Conservation (phyloP, 2,797 vertebrate species). For the Vultur gryphus region DNA sequence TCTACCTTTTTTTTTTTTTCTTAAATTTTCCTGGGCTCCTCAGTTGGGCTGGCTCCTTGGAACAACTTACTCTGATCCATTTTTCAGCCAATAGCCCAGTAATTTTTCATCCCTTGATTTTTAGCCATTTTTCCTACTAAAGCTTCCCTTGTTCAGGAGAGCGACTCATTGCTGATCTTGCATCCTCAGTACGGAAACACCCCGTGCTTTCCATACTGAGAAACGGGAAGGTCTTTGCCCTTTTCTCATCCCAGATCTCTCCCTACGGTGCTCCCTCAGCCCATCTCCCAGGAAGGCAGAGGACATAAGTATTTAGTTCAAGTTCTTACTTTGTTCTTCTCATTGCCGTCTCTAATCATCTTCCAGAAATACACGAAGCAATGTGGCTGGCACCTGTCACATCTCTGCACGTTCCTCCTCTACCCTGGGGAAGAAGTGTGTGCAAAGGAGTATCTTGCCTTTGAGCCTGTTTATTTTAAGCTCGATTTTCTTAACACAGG, state of each 20-base stretch:
- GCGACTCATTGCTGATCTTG: not conserved
- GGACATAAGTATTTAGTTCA: not conserved
- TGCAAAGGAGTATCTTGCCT: conserved; percentile 35
- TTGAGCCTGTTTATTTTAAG: conserved; percentile 17
- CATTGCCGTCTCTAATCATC: not conserved
- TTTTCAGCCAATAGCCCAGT: not conserved
- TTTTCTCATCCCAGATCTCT: not conserved
- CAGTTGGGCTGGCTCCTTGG: not conserved
- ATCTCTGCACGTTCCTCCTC: not conserved
- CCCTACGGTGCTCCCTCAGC: not conserved
- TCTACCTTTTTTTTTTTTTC: not conserved
- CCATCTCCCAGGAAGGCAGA: not conserved
- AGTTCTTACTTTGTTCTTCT: not conserved
- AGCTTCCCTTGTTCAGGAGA: not conserved
- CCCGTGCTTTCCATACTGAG: not conserved
- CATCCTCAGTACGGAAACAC: not conserved
- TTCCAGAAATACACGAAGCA: not conserved
- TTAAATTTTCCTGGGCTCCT: not conserved
- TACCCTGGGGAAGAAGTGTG: not conserved
- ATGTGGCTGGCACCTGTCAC: conserved; percentile 17
- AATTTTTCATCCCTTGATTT: not conserved
- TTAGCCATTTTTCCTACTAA: not conserved
- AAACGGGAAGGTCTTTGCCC: not conserved
- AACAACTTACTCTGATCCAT: not conserved
- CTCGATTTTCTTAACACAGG: not conserved